phyloP scores from a whole-genome alignment of 2,113 vertebrate genomes.

The Pterocles burchelli region DNA sequence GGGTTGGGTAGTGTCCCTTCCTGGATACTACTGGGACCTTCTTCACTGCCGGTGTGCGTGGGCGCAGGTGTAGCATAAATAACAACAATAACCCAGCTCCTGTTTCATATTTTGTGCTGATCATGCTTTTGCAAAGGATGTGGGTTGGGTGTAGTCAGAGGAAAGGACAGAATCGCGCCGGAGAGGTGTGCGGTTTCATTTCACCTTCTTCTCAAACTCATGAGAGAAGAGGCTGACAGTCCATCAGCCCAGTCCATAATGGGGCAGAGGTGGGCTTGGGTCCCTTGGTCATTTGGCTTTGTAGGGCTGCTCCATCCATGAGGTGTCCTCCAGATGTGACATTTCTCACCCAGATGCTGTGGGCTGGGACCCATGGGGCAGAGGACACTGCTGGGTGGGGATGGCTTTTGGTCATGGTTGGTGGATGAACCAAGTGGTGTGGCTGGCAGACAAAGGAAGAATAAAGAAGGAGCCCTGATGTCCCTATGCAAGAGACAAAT shows the following conservation, averaged over 20 bases:
- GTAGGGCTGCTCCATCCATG: background rate
- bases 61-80: background rate
- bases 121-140: constrained; percentile 30
- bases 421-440: background rate
- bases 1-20: background rate
- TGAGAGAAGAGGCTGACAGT: background rate
- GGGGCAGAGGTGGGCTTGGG: background rate
- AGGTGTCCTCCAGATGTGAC: background rate
- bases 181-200: background rate
- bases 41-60: background rate
- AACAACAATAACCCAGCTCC: background rate
- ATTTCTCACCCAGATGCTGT: accelerated
- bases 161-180: constrained; percentile 13
- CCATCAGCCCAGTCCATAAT: background rate
- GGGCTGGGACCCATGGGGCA: background rate
- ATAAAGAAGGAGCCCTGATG: background rate
- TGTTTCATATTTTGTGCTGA: background rate
- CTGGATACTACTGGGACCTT: background rate
- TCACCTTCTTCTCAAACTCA: background rate
- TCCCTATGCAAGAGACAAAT: background rate
- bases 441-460: background rate
- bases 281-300: background rate
- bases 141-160: constrained; percentile 40
- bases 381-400: accelerated
- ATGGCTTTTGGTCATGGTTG: accelerated